Evolutionary conservation across 2,797 vertebrate genomes (phyloP), one percentile per base, ranked within the genome.

Genomic region (Lutjanus argentimaculatus): DNA sequence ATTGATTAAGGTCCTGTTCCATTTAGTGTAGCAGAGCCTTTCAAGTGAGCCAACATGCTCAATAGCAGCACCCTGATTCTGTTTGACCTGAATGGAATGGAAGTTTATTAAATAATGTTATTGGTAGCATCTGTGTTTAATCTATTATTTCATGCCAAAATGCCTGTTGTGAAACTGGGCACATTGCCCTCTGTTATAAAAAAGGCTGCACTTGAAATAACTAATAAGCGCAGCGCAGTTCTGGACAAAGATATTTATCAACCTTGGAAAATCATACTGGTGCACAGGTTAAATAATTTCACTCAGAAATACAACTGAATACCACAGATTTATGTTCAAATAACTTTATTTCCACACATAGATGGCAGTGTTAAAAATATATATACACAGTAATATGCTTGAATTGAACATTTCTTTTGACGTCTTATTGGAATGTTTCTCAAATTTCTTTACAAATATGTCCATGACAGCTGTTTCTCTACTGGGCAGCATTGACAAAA

Each of bases 391-490:
- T 43, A 58, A 69, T 59, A 55, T 83, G n/a, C 30, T 73, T 75
- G 0, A 85, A 74, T 49, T 71, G 13, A 83, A 74, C 22, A 68
- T 84, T 78, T 80, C 10, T 72, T 87, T 84, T 64, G n/a, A 56
- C 0, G 2, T 46, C 79, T 89, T 72, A 82, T 48, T 89, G 91
- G 87, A 92, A 93, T 93, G 87, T 90, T 88, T 85, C 68, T 89
- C 56, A 65, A 75, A 85, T 82, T 64, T 75, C 40, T 84, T 85
- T 53, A 69, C 62, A 80, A 77, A 79, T 77, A 75, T 52, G 42
- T 69, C 43, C n/a, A 22, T 48, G 40, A 83, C 4, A 72, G 19
- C 14, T 62, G 19, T 66, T 79, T 82, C 45, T 77, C 43, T 70
- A 59, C 58, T 57, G 49, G 64, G 55, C 45, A 74, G 57, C 12